These are phyloP conservation scores for Podabrus alpinus DNA, from an alignment of 2,888 invertebrate species.

Conservation along the genomic window DNA sequence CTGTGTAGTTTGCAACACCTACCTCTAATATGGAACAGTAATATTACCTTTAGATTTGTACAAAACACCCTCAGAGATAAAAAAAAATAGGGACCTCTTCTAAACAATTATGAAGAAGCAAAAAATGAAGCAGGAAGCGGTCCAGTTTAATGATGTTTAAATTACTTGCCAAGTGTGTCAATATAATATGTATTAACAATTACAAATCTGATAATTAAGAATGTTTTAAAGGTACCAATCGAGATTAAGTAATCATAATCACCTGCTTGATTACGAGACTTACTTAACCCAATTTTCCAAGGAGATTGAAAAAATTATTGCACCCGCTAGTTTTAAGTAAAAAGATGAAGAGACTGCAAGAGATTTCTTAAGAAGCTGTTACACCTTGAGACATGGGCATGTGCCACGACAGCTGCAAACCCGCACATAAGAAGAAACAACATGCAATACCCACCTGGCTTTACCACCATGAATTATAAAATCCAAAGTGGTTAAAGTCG, in stretches of 20 bases:
- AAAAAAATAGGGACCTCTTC: not conserved
- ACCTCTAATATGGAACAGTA: not conserved
- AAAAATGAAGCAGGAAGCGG: not conserved
- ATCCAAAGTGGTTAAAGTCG: slow-evolving; percentile 26
- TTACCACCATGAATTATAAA: slow-evolving; percentile 40
- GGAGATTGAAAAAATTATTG: slow-evolving; percentile 6
- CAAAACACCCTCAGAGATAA: not conserved
- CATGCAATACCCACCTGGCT: slow-evolving; percentile 44
- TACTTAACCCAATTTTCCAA: slow-evolving; percentile 20
- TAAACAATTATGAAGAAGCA: not conserved
- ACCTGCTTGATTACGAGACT: slow-evolving; percentile 18
- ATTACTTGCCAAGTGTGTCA: not conserved
- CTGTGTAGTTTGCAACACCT: not conserved
- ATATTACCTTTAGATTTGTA: not conserved
- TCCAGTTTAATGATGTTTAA: not conserved
- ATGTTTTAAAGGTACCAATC: not conserved
- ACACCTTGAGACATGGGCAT: slow-evolving; percentile 42
- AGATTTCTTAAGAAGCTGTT: slow-evolving; percentile 34
- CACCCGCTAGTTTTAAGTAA: slow-evolving; percentile 8
- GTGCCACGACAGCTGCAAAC: slow-evolving; percentile 46
- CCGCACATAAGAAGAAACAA: slow-evolving; percentile 34
- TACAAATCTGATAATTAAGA: slow-evolving; percentile 1
- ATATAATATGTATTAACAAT: not conserved
- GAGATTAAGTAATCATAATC: slow-evolving; percentile 3
- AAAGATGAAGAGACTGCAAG: slow-evolving; percentile 27